A percentile compares a stretch with the other conserved stretches of the same genome.
These are phyloP conservation scores for Drosophila demipolita DNA, from an alignment of 2,888 invertebrate genomes.

Conservation along the genomic window DNA sequence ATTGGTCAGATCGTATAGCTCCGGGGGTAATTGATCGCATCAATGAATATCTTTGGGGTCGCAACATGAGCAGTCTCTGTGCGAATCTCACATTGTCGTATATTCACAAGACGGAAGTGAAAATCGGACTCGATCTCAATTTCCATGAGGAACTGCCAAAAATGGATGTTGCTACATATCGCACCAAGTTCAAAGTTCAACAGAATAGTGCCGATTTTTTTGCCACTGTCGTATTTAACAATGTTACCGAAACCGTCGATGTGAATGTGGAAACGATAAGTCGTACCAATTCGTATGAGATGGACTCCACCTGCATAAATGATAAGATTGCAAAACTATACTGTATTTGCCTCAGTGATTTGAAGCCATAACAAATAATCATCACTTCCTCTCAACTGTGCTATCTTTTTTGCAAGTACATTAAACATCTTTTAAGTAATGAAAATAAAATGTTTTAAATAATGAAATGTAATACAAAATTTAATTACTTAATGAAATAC, in stretches of 20 bases:
- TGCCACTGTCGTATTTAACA: conserved; percentile 86
- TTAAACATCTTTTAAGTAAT: not conserved
- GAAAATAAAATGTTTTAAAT: not conserved
- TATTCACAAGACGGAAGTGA: conserved; percentile 54
- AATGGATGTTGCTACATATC: conserved; percentile 45
- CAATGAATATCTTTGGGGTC: conserved; percentile 52
- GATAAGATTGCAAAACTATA: conserved; percentile 65
- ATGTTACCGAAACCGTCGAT: conserved; percentile 81
- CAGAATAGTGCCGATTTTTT: conserved; percentile 89
- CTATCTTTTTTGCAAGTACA: not conserved
- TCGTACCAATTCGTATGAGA: conserved; percentile 86
- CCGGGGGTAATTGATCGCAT: conserved; percentile 46
- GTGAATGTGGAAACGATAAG: conserved; percentile 87
- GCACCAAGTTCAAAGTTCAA: conserved; percentile 87
- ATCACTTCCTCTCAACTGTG: not conserved
- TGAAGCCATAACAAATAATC: not conserved
- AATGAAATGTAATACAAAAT: not conserved
- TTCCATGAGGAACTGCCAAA: conserved; percentile 14
- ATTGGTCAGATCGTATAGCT: conserved; percentile 52
- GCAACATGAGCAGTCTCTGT: conserved; percentile 55
- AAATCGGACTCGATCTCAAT: conserved; percentile 27
- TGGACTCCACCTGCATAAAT: conserved; percentile 85
- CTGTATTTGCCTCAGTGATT: conserved; percentile 52
- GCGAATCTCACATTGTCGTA: conserved; percentile 47
- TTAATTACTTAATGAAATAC: too few species aligned